Evolutionary conservation across 2,888 invertebrate species (phyloP).

Genomic region (Hirtodrosophila cameraria): DNA sequence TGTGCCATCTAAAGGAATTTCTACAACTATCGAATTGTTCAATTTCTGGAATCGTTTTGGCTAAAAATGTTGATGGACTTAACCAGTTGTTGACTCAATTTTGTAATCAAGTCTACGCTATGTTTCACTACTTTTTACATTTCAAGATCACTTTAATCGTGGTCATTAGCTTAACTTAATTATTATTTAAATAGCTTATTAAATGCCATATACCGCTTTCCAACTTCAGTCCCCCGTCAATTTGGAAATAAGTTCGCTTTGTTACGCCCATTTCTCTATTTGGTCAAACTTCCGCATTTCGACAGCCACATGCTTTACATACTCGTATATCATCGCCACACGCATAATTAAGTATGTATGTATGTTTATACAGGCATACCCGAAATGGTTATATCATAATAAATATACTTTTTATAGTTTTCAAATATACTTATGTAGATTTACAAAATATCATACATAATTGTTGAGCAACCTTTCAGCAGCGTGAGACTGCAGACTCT

Average conservation of each 20-base stretch:
- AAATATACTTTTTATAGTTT: slow-evolving; percentile 27
- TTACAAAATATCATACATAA: slow-evolving; percentile 49
- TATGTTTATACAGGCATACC: background rate
- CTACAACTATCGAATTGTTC: no score
- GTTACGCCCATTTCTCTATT: slow-evolving; percentile 38
- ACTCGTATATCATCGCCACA: slow-evolving; percentile 45
- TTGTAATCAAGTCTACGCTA: no score
- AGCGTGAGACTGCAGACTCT: slow-evolving; percentile 9
- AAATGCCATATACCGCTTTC: slow-evolving; percentile 6
- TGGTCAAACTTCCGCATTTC: slow-evolving; percentile 48
- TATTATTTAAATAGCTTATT: slow-evolving; percentile 2
- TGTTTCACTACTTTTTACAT: no score
- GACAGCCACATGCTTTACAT: slow-evolving; percentile 44
- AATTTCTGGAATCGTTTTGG: no score
- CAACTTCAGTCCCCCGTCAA: background rate
- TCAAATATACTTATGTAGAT: slow-evolving; percentile 32
- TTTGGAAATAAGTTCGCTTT: slow-evolving; percentile 31
- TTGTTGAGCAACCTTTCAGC: slow-evolving; percentile 42
- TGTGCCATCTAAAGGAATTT: no score
- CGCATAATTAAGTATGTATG: slow-evolving; percentile 21
- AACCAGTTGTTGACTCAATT: no score
- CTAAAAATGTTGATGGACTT: no score
- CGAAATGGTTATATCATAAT: slow-evolving; percentile 38
- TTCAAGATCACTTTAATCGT: no score
- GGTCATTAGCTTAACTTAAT: background rate